Evolutionary conservation across 2,797 vertebrate species (phyloP), one percentile per base, ranked within the genome.

Genomic region (Otolemur crassicaudatus): DNA sequence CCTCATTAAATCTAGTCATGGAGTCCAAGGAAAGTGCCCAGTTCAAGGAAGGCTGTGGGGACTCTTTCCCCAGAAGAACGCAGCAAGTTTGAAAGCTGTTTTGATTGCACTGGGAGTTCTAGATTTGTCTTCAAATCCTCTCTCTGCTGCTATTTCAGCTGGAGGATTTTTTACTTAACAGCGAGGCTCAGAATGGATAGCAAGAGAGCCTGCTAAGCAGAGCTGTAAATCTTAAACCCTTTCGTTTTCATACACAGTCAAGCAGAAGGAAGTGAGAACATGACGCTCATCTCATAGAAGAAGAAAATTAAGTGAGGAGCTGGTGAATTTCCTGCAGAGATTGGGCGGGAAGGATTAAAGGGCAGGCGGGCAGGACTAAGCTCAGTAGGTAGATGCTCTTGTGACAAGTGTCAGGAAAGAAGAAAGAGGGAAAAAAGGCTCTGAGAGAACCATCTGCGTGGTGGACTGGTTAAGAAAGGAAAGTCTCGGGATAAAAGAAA

Each of bases 141-240:
- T 75, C 7, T 89, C 79, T 97, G 61, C 87, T 90, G 77, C 75
- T 90, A 25, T 94, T 95, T 92, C 91, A 89, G 63, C 75, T 75
- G 65, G 25, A 73, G n/a, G 34, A 79, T 49, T 75, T 92, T 94
- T 63, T 80, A 69, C 73, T 92, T 29, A 53, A 29, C 40, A 94
- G 69, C 90, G 40, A 87, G 90, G 34, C 49, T 67, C 49, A 85
- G 81, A 90, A 76, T 25, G 92, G 49, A 86, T 43, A 63, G 85
- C 46, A 94, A 92, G 85, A 87, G 70, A 94, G 46, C 34, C 72
- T 58, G 49, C 25, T 85, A 83, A 87, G 85, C 23, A 58, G 77
- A 92, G 53, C 27, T 72, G 53, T 95, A 87, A 92, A 95, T 94
- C 94, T 92, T 77, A 43, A 93, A 82, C 37, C 34, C 43, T 95